Base-by-base conservation (phyloP, 2,113 vertebrate genomes). In the Camelus bactrianus region DNA sequence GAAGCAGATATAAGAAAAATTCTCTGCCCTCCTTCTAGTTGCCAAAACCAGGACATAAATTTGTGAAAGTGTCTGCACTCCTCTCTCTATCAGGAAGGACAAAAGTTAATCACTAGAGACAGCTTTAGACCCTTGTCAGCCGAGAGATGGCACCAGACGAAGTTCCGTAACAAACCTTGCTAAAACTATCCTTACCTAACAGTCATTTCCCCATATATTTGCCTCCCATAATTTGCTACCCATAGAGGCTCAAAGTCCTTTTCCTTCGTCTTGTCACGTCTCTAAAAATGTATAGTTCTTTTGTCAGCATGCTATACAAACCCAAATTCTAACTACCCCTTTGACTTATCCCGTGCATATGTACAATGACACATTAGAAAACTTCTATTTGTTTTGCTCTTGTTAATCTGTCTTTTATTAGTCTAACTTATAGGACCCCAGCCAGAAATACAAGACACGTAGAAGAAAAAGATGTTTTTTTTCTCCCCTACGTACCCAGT, bases 261-360 rank as follows among this genome's bases (percentile, higher is more conserved):
- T 80, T 64, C n/a, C 28, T 72, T 86, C 80, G 54, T 73, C 30
- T 91, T 95, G 24, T 64, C n/a, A 80, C 11, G 52, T 62, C 35
- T 79, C 81, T 80, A 72, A 86, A 91, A 85, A 52, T 72, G 10
- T 52, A 42, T 77, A 76, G 52, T 79, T 77, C 64, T 80, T 87
- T 72, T 64, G 28, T 87, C 22, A 76, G 58, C 16, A 9, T 73
- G 15, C 20, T 77, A n/a, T n/a, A 73, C 80, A 80, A 77, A 13
- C 35, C 46, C 26, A 62, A 62, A 8, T 80, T 80, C n/a, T 76
- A 73, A 85, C 5, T 10, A 64, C 9, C 22, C 30, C 11, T 92
- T 80, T 48, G 82, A 65, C 54, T 72, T 81, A 65, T 52, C 46
- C 38, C 56, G 87, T 80, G 35, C 30, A 94, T n/a, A 81, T 42